Evolutionary conservation across 2,113 vertebrate genomes (phyloP).

Genomic region (Polyodon spathula): DNA sequence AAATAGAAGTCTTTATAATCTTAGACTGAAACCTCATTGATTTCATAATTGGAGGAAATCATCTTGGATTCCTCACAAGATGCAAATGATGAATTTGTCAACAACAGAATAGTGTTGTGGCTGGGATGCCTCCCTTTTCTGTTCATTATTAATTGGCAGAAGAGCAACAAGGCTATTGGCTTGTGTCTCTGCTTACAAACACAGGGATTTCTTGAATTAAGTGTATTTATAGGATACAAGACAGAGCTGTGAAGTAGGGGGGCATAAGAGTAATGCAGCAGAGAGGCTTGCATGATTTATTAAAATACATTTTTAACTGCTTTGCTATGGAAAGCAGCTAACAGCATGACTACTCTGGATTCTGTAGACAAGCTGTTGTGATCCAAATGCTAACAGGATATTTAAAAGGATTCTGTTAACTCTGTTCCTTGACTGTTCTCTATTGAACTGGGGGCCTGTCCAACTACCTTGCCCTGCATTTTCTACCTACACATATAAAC

Average conservation of each 20-base stretch:
- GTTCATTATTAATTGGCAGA: neutral
- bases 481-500: too few species aligned
- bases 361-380: too few species aligned
- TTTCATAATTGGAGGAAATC: neutral
- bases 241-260: neutral
- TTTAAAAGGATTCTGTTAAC: too few species aligned
- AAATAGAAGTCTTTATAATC: too few species aligned
- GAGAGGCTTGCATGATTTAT: conserved; percentile 5
- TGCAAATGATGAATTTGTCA: neutral
- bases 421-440: too few species aligned
- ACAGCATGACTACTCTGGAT: too few species aligned
- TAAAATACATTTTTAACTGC: neutral
- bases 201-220: conserved; percentile 31
- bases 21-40: too few species aligned
- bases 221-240: conserved; percentile 24
- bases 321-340: too few species aligned
- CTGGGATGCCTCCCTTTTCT: neutral
- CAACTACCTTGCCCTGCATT: too few species aligned
- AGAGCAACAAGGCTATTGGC: conserved; percentile 14
- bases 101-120: conserved; percentile 4
- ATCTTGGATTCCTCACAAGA: neutral
- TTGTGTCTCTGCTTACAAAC: conserved; percentile 19
- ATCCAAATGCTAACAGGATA: too few species aligned
- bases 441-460: too few species aligned
- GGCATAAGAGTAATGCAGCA: conserved; percentile 7